phyloP scores from a whole-genome alignment of 2,888 invertebrate genomes.

The Aleiodes leptofemur region DNA sequence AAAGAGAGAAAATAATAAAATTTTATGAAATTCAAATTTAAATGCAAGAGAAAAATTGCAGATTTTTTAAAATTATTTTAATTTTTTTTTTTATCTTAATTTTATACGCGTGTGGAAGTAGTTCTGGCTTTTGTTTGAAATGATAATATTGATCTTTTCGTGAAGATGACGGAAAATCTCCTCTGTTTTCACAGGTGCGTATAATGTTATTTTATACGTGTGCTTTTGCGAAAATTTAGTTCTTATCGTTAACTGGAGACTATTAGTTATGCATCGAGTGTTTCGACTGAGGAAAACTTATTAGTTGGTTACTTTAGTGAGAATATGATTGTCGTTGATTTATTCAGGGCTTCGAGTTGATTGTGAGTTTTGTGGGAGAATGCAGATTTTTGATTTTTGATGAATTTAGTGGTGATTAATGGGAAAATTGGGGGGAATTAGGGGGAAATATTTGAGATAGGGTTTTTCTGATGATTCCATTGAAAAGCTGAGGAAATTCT shows the following conservation, averaged over 20 bases:
- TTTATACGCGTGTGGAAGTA: not conserved
- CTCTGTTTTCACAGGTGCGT: slow-evolving; percentile 44
- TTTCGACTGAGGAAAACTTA: not conserved
- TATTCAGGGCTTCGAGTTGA: no score
- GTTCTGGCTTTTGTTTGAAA: slow-evolving; percentile 7
- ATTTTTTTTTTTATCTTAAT: not conserved
- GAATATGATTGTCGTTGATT: no score
- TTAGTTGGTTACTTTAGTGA: no score
- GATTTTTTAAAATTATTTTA: not conserved
- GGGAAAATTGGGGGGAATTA: no score
- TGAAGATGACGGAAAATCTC: slow-evolving; percentile 38
- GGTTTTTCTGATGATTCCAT: no score
- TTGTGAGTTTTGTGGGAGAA: no score
- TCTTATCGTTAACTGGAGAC: slow-evolving; percentile 1
- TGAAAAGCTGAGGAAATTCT: no score
- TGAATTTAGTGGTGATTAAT: no score
- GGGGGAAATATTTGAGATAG: no score
- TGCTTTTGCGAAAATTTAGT: not conserved
- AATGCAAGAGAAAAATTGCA: not conserved
- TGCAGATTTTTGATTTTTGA: no score
- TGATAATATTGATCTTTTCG: slow-evolving; percentile 44
- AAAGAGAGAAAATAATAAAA: no score
- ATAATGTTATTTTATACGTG: slow-evolving; percentile 18
- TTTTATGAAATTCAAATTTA: no score
- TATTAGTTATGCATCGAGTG: not conserved